A percentile compares a stretch with the other conserved stretches of the same genome.
phyloP scores from a whole-genome alignment of 1,140 invertebrate genomes.

The Lethocerus indicus region DNA sequence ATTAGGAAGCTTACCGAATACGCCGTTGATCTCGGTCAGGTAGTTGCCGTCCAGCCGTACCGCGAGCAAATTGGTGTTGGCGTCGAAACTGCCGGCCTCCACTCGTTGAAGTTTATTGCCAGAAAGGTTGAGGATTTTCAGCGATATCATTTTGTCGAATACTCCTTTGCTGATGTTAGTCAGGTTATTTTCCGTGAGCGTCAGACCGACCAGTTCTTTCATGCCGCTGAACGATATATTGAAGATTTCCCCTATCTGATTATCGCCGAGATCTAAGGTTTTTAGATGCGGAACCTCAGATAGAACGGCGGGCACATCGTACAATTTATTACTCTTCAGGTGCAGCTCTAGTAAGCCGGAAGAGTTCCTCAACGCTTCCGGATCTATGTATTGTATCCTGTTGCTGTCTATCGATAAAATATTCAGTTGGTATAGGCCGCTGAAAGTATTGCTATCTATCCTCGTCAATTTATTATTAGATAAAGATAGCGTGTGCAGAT shows the following conservation, averaged over 20 bases:
- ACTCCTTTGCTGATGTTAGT: conserved; percentile 69
- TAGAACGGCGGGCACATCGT: conserved; percentile 67
- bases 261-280: conserved; percentile 76
- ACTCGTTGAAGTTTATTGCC: conserved; percentile 71
- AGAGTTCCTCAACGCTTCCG: conserved; percentile 65
- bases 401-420: conserved; percentile 74
- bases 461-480: conserved; percentile 68
- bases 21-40: conserved; percentile 62
- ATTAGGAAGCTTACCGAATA: conserved; percentile 72
- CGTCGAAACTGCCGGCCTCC: conserved; percentile 70
- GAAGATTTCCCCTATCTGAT: conserved; percentile 64
- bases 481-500: conserved; percentile 68
- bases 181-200: conserved; percentile 75
- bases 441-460: conserved; percentile 59
- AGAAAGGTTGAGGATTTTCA: conserved; percentile 78
- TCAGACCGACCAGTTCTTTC: conserved; percentile 63
- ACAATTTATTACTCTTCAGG: conserved; percentile 72
- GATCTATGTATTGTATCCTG: conserved; percentile 54
- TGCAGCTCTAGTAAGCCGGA: conserved; percentile 73
- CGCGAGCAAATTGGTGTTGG: conserved; percentile 66
- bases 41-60: conserved; percentile 78
- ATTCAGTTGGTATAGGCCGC: conserved; percentile 56
- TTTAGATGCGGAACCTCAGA: conserved; percentile 60
- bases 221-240: conserved; percentile 66
- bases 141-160: conserved; percentile 61